Conservation (phyloP, 2,797 vertebrate genomes). For the Microhierax caerulescens region DNA sequence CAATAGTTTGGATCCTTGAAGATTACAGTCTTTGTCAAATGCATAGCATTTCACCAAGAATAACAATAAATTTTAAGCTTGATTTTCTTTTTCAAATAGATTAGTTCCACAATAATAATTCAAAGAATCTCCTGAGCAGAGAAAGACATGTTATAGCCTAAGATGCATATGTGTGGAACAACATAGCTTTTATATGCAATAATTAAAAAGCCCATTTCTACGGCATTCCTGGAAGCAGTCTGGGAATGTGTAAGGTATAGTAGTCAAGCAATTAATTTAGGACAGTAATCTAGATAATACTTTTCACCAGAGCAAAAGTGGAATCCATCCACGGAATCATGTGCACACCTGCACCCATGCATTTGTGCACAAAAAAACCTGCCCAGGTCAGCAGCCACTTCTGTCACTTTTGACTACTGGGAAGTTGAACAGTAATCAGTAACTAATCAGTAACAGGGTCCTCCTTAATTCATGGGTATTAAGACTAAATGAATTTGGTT, state of each 20-base stretch:
- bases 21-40: neutral
- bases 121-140: neutral
- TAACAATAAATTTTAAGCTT: neutral
- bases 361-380: neutral
- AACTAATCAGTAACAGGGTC: neutral
- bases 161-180: neutral
- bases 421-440: accelerated
- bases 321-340: neutral
- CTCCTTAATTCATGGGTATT: neutral
- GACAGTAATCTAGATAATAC: neutral
- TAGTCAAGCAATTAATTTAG: neutral
- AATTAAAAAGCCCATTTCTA: neutral
- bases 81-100: neutral
- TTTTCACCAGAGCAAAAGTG: neutral
- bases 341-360: accelerated
- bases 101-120: neutral
- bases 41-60: neutral
- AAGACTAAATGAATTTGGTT: neutral
- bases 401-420: too few species aligned
- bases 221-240: neutral
- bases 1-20: neutral
- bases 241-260: neutral
- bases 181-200: neutral
- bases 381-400: neutral
- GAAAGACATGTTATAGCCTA: neutral